phyloP scores from a whole-genome alignment of 1,140 invertebrate genomes.

The Diorhabda elongata region DNA sequence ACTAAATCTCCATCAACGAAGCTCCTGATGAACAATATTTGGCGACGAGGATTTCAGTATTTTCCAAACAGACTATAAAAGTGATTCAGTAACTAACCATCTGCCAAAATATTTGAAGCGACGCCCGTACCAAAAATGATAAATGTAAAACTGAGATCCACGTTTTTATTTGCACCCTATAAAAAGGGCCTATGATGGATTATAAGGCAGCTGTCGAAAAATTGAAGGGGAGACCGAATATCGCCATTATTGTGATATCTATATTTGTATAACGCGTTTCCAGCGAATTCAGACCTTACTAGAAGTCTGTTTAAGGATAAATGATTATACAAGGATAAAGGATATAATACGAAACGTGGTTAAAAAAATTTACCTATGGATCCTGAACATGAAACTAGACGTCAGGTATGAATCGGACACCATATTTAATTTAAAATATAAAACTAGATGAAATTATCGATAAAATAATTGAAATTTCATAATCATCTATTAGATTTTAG shows the following conservation, averaged over 20 bases:
- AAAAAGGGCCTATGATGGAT: conserved; percentile 22
- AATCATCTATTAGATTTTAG: no score
- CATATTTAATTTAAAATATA: no score
- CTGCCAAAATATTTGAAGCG: neutral
- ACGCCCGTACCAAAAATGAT: conserved; percentile 12
- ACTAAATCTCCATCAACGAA: no score
- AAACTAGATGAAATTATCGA: no score
- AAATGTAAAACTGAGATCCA: conserved; percentile 14
- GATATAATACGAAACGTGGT: neutral
- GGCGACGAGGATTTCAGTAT: no score
- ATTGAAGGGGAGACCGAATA: conserved; percentile 14
- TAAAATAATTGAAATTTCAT: no score
- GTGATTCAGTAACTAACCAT: neutral
- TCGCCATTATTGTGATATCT: conserved; percentile 23
- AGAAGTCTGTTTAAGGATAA: neutral
- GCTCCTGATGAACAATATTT: no score
- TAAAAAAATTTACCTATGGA: neutral
- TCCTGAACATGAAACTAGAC: neutral
- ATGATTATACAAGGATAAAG: neutral
- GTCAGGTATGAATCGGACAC: no score
- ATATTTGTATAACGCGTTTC: conserved; percentile 12
- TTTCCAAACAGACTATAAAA: no score
- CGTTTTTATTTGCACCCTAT: conserved; percentile 18
- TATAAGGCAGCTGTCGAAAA: conserved; percentile 21
- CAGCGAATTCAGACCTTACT: conserved; percentile 3